Evolutionary conservation across 1,140 invertebrate species (phyloP).

Genomic region (Belonocnema kinseyi): DNA sequence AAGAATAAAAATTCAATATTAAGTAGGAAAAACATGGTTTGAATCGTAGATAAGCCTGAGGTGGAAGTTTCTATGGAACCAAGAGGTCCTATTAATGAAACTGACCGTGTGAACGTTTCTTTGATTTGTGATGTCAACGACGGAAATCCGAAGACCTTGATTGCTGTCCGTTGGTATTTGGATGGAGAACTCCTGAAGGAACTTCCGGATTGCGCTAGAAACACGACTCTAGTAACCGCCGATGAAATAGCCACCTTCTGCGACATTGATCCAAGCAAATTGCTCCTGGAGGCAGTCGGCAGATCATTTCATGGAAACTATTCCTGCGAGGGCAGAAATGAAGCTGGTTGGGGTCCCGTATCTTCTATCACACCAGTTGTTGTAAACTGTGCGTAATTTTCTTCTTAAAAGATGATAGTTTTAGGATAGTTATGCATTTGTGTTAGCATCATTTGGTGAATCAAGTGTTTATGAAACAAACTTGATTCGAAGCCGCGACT

Average conservation of each 20-base stretch:
- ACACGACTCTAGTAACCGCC: slow-evolving; percentile 65
- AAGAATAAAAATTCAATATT: slow-evolving; percentile 12
- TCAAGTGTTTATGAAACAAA: background rate
- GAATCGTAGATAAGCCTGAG: slow-evolving; percentile 82
- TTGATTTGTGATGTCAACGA: slow-evolving; percentile 85
- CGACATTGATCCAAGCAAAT: slow-evolving; percentile 89
- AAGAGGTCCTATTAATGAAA: slow-evolving; percentile 84
- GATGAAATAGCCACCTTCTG: slow-evolving; percentile 79
- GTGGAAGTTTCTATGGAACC: slow-evolving; percentile 87
- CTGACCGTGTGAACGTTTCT: slow-evolving; percentile 87
- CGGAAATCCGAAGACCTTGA: slow-evolving; percentile 81
- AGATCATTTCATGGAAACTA: slow-evolving; percentile 94
- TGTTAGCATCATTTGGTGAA: background rate
- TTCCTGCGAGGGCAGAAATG: slow-evolving; percentile 90
- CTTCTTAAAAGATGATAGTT: background rate
- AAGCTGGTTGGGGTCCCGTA: slow-evolving; percentile 88
- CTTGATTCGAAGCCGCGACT: no score
- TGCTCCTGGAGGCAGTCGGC: slow-evolving; percentile 87
- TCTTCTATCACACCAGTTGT: slow-evolving; percentile 84
- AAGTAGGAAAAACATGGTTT: slow-evolving; percentile 24
- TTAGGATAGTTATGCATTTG: background rate
- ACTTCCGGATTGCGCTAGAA: slow-evolving; percentile 86
- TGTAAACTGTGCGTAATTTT: slow-evolving; percentile 83
- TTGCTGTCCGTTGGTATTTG: slow-evolving; percentile 88
- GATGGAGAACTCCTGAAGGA: slow-evolving; percentile 89